These are phyloP conservation scores for Mormyrops attenuatus DNA, from an alignment of 2,797 vertebrate genomes.

Conservation along the genomic window DNA sequence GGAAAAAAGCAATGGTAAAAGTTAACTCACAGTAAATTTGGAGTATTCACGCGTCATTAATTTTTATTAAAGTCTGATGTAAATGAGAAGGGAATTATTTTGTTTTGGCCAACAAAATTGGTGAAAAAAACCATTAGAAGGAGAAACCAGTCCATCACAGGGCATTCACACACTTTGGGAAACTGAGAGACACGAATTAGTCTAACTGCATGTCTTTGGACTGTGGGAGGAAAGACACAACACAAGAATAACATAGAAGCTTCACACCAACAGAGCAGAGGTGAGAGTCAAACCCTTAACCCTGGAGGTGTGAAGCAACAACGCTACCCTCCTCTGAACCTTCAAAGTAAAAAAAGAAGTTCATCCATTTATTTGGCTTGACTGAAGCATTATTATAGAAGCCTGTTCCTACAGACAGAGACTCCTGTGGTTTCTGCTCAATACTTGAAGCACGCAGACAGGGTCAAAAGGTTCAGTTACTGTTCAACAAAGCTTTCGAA, in stretches of 20 bases:
- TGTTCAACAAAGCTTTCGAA: not conserved
- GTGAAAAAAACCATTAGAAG: constrained; percentile 47
- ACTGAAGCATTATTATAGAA: not conserved
- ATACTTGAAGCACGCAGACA: not conserved
- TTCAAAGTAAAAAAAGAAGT: not conserved
- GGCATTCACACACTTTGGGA: not conserved
- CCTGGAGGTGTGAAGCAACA: not conserved
- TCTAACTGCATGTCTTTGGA: not conserved
- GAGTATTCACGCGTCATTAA: constrained; percentile 59
- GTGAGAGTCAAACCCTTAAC: not conserved
- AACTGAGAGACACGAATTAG: not conserved
- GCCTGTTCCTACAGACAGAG: not conserved
- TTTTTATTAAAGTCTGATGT: constrained; percentile 58
- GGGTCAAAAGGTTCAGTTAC: not conserved
- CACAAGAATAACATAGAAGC: not conserved
- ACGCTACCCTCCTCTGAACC: not conserved
- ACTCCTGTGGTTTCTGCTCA: not conserved
- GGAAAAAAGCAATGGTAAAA: constrained; percentile 39
- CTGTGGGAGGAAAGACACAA: not conserved
- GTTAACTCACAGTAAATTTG: constrained; percentile 57
- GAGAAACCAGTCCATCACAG: not conserved
- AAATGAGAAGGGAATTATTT: constrained; percentile 45
- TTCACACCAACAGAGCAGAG: not conserved
- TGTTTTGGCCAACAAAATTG: constrained; percentile 33
- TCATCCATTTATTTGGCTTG: not conserved